A percentile compares a stretch with the other conserved stretches of the same genome.
phyloP scores from a whole-genome alignment of 2,113 vertebrate genomes.

The Corythornis vintsioides region DNA sequence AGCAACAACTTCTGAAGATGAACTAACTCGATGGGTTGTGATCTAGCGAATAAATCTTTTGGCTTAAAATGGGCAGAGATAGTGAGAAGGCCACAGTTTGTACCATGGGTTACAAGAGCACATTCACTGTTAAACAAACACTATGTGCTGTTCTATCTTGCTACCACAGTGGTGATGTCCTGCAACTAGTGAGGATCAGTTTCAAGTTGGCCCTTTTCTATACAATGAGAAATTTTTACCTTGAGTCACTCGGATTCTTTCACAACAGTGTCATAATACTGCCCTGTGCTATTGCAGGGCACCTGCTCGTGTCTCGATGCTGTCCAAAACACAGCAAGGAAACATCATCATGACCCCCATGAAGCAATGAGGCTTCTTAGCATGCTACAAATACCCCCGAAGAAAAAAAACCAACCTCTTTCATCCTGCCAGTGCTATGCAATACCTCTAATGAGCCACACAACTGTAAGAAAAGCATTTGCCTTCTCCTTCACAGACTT shows the following conservation, averaged over 20 bases:
- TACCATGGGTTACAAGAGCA: background rate
- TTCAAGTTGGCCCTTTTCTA: conserved; percentile 7
- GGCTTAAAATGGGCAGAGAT: background rate
- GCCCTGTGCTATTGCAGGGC: background rate
- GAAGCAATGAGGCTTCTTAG: conserved; percentile 17
- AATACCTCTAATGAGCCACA: background rate
- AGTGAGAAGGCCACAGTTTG: background rate
- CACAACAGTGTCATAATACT: background rate
- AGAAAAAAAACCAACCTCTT: background rate
- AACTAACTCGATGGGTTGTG: background rate
- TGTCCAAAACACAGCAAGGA: background rate
- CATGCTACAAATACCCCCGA: background rate
- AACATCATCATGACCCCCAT: background rate
- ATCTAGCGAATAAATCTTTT: background rate
- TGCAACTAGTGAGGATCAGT: background rate
- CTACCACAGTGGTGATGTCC: background rate
- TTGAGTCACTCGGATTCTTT: background rate
- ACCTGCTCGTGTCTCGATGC: background rate
- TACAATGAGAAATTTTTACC: background rate
- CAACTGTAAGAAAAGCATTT: conserved; percentile 11
- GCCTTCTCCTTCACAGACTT: background rate
- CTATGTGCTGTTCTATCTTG: background rate
- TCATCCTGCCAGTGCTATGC: background rate
- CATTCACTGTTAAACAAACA: background rate
- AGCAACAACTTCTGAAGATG: background rate